These are phyloP conservation scores for Aptenodytes patagonicus DNA, from an alignment of 2,113 vertebrate genomes.

Conservation along the genomic window DNA sequence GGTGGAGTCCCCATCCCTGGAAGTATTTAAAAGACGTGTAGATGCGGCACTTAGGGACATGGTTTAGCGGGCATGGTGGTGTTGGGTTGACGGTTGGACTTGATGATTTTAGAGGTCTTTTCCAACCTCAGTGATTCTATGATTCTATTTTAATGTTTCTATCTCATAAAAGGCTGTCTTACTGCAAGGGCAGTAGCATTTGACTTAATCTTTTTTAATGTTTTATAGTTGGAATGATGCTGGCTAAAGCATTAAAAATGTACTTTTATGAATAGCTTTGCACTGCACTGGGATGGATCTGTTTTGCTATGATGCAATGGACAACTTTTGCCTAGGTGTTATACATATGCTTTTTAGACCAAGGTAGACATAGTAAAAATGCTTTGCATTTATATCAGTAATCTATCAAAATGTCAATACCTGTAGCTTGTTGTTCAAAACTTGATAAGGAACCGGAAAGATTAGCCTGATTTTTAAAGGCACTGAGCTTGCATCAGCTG, in stretches of 20 bases:
- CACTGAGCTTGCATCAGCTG: background rate
- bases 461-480: background rate
- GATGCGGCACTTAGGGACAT: no score
- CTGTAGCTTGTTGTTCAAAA: background rate
- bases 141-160: background rate
- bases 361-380: background rate
- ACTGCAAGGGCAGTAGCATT: background rate
- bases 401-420: background rate
- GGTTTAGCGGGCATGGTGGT: no score
- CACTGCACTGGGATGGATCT: background rate
- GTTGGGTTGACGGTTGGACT: no score
- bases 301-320: background rate
- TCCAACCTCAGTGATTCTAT: no score
- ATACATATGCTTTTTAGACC: background rate
- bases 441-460: background rate
- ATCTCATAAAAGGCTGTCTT: background rate
- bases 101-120: no score
- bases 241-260: background rate
- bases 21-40: no score
- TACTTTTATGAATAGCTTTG: background rate
- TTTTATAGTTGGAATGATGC: background rate
- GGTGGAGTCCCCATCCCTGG: no score
- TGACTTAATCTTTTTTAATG: background rate
- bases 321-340: background rate
- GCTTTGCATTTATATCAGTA: background rate